phyloP scores from a whole-genome alignment of 2,888 invertebrate species.

The Cyaniris semiargus region DNA sequence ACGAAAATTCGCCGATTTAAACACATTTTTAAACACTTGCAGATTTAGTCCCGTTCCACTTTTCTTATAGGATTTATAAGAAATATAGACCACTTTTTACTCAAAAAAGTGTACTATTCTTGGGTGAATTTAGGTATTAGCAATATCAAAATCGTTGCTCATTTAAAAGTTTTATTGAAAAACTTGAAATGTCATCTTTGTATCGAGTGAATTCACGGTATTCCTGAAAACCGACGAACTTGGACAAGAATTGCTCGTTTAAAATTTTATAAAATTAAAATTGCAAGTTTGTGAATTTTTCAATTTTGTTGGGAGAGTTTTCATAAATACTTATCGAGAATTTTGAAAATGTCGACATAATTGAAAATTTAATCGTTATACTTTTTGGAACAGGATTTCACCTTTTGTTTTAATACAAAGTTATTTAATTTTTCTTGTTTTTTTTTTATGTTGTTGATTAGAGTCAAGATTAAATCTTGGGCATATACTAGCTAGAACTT shows the following conservation, averaged over 20 bases:
- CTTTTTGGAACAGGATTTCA: background rate
- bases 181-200: background rate
- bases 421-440: no score
- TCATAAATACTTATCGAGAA: background rate
- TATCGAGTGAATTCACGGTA: background rate
- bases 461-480: no score
- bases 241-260: background rate
- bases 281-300: background rate
- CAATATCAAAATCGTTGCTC: background rate
- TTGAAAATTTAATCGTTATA: background rate
- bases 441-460: no score
- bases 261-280: constrained; percentile 1
- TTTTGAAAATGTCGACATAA: background rate
- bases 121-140: no score
- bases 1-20: no score
- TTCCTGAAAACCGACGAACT: background rate
- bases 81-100: no score
- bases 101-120: no score
- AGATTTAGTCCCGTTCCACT: no score
- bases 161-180: background rate
- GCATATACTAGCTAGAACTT: no score
- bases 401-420: background rate
- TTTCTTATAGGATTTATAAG: no score
- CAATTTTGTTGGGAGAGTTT: background rate
- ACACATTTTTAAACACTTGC: no score